Evolutionary conservation across 2,888 invertebrate genomes (phyloP).

Genomic region (Cryptus viduatorius): DNA sequence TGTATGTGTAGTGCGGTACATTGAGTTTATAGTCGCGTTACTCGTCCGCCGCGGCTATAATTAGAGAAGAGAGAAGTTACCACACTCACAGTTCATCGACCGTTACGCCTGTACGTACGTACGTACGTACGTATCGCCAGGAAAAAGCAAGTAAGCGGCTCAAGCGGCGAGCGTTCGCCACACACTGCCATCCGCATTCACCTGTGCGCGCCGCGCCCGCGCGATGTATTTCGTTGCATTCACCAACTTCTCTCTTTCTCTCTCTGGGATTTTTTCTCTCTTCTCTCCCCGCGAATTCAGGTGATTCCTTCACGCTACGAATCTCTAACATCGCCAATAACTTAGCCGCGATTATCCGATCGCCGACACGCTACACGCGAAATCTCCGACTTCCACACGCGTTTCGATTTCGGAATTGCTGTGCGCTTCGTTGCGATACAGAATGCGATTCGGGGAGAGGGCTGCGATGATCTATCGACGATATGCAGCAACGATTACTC

Average conservation of each 20-base stretch:
- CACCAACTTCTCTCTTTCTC: conserved; percentile 4
- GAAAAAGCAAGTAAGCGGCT: conserved; percentile 58
- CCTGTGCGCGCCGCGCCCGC: conserved; percentile 64
- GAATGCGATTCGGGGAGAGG: too few relatives aligned
- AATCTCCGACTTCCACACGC: not conserved
- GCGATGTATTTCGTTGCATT: conserved; percentile 65
- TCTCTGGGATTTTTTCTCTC: conserved; percentile 35
- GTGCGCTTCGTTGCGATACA: not conserved
- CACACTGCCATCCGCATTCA: conserved; percentile 65
- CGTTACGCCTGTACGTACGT: conserved; percentile 71
- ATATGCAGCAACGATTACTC: not conserved
- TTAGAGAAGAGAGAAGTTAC: conserved; percentile 70
- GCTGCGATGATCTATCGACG: not conserved
- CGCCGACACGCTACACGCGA: not conserved
- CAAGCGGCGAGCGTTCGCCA: conserved; percentile 49
- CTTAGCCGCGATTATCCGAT: not conserved
- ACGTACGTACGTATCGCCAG: conserved; percentile 43
- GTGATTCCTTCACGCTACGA: not conserved
- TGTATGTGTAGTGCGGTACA: conserved; percentile 7
- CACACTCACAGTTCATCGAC: conserved; percentile 73
- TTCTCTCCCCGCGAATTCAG: not conserved
- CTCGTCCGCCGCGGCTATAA: conserved; percentile 68
- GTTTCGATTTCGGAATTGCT: conserved; percentile 42
- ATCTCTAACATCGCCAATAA: conserved; percentile 3
- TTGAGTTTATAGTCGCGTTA: conserved; percentile 63